Evolutionary conservation across 2,888 invertebrate genomes (phyloP).

Genomic region (Andrena marginata): DNA sequence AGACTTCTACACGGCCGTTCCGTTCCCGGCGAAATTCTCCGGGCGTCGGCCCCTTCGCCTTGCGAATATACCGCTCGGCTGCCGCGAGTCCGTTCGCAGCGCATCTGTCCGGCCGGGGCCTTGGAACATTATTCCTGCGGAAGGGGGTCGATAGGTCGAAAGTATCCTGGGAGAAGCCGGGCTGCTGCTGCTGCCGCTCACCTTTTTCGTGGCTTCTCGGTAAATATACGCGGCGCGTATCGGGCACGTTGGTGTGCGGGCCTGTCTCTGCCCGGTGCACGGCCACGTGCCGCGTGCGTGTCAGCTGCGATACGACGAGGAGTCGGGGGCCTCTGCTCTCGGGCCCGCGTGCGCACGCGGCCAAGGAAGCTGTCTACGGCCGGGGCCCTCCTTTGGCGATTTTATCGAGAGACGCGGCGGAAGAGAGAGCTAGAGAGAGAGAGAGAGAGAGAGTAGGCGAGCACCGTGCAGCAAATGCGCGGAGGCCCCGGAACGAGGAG

Average conservation of each 20-base stretch:
- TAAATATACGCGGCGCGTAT: constrained; percentile 35
- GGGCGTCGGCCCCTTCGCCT: not conserved
- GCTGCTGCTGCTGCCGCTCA: too few relatives aligned
- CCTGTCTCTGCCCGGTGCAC: constrained; percentile 65
- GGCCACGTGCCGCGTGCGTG: constrained; percentile 74
- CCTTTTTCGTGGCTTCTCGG: constrained; percentile 64
- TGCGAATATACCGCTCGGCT: not conserved
- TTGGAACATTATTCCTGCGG: constrained; percentile 26
- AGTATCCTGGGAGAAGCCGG: constrained; percentile 57
- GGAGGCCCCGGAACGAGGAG: constrained; percentile 13
- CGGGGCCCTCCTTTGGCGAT: constrained; percentile 62
- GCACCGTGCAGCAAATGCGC: constrained; percentile 10
- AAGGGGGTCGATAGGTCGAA: constrained; percentile 65
- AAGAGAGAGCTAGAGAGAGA: constrained; percentile 36
- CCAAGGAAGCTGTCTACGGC: constrained; percentile 63
- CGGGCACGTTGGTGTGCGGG: constrained; percentile 24
- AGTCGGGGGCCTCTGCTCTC: constrained; percentile 55
- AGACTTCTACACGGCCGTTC: not conserved
- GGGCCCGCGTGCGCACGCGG: constrained; percentile 59
- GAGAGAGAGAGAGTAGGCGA: constrained; percentile 3
- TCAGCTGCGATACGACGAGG: constrained; percentile 73
- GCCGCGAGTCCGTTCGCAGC: not conserved
- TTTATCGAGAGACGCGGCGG: constrained; percentile 54
- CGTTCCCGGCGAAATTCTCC: not conserved
- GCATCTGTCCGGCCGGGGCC: constrained; percentile 42